Evolutionary conservation across 2,113 vertebrate species (phyloP), one percentile per base, ranked within the genome.

Genomic region (Hyperopisus bebe): DNA sequence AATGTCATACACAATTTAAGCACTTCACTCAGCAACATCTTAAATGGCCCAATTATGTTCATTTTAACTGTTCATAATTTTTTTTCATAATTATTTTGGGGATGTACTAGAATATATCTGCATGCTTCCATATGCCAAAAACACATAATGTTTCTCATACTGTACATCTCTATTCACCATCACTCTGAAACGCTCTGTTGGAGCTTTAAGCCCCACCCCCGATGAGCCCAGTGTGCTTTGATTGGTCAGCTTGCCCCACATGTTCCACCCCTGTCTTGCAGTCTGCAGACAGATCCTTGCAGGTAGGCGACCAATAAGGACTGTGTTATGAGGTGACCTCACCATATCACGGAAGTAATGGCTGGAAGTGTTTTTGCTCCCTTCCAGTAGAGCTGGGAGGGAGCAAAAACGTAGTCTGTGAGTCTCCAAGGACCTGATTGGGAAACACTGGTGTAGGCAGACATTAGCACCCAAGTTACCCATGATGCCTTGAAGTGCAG

Each of bases 381-480:
- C 90, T 90, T 55, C 58, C 86, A 48, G 88, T 66, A 50, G 87
- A 42, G 53, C 53, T 55, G 19, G 5, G 5, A 55, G 53, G 53
- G 53, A 55, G 19, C 53, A 55, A n/a, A n/a, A n/a, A n/a, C 6
- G 0, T 58, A 6, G 27, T 89, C 48, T 47, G 70, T 74, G 24
- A 10, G 27, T 7, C n/a, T n/a, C 21, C 47, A 8, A 35, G 9
- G 66, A 2, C 77, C 7, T 21, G 55, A 50, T 2, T 46, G n/a
- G n/a, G 62, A 35, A 44, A 48, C 58, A 48, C 11, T 53, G 50
- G 5, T 87, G 48, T 35, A 27, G 15, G 35, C 4, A 27, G 47
- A 53, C 50, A 53, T 87, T 53, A 55, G 31, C 27, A 87, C 27
- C n/a, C 50, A 53, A 27, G 85, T 50, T 31, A 50, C 50, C 85